Percentiles rank a stretch among this genome's conserved stretches.
Conservation (phyloP, 2,888 invertebrate species). For the Ecliptopera silaceata region DNA sequence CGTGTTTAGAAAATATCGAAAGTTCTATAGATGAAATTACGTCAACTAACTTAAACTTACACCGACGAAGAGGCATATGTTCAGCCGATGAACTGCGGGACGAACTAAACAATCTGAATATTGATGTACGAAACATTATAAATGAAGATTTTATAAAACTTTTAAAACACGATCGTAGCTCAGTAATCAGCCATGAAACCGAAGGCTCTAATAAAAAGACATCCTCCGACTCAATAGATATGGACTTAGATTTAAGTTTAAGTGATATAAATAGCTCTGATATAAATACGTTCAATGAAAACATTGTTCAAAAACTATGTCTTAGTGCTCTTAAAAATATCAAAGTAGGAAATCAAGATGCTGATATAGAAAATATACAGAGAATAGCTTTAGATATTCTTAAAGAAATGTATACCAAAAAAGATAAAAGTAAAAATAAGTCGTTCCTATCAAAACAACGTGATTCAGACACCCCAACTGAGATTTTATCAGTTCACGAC, state of each 20-base stretch:
- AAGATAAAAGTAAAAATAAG: conserved; percentile 71
- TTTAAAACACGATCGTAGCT: conserved; percentile 67
- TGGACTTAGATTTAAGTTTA: conserved; percentile 80
- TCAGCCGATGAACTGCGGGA: conserved; percentile 79
- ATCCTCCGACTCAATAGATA: conserved; percentile 79
- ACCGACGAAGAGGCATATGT: conserved; percentile 83
- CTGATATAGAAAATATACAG: conserved; percentile 80
- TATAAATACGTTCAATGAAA: conserved; percentile 80
- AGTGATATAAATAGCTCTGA: conserved; percentile 82
- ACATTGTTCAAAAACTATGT: conserved; percentile 80
- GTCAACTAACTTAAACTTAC: conserved; percentile 68
- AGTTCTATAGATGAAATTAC: conserved; percentile 77
- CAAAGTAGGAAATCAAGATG: conserved; percentile 80
- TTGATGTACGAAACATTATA: conserved; percentile 61
- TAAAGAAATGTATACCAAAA: conserved; percentile 80
- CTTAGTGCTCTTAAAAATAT: conserved; percentile 80
- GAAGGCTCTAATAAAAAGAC: conserved; percentile 78
- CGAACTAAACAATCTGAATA: conserved; percentile 63
- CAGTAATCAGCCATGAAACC: conserved; percentile 74
- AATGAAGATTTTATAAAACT: conserved; percentile 66
- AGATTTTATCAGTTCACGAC: conserved; percentile 84
- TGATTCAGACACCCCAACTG: conserved; percentile 81
- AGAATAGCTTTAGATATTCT: conserved; percentile 79
- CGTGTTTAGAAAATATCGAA: conserved; percentile 68
- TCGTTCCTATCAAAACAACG: conserved; percentile 66